These are phyloP conservation scores for Spialia ferax DNA, from an alignment of 2,888 invertebrate species.

Conservation along the genomic window DNA sequence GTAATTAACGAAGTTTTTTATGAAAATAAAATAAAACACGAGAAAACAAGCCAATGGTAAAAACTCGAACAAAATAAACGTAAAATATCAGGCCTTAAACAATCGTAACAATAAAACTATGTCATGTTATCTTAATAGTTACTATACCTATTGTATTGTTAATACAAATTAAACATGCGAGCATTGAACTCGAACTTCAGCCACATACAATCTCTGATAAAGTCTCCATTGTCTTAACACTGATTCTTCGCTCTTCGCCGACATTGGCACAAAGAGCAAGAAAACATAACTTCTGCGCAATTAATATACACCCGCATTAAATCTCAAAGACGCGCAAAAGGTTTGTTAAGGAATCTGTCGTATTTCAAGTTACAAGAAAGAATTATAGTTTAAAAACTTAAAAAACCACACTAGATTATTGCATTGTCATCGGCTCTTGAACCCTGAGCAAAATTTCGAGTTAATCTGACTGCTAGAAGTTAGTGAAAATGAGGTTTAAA, in stretches of 20 bases:
- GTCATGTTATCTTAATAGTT: not conserved
- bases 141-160: too few relatives aligned
- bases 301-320: constrained; percentile 43
- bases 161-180: constrained; percentile 22
- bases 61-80: too few relatives aligned
- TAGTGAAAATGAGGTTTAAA: too few relatives aligned
- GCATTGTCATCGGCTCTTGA: too few relatives aligned
- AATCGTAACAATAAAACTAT: not conserved
- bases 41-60: too few relatives aligned
- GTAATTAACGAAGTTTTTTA: too few relatives aligned
- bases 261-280: constrained; percentile 38
- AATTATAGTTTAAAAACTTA: too few relatives aligned
- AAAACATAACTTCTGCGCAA: constrained; percentile 41
- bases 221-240: constrained; percentile 28
- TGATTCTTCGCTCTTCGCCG: constrained; percentile 32
- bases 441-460: too few relatives aligned
- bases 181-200: constrained; percentile 17
- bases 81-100: not conserved
- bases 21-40: too few relatives aligned
- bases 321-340: constrained; percentile 35
- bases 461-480: too few relatives aligned
- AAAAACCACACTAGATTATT: too few relatives aligned
- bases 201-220: constrained; percentile 29
- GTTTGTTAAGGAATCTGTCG: not conserved
- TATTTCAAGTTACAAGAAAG: not conserved